Evolutionary conservation across 2,113 vertebrate species (phyloP).

Genomic region (Podarcis cretensis): DNA sequence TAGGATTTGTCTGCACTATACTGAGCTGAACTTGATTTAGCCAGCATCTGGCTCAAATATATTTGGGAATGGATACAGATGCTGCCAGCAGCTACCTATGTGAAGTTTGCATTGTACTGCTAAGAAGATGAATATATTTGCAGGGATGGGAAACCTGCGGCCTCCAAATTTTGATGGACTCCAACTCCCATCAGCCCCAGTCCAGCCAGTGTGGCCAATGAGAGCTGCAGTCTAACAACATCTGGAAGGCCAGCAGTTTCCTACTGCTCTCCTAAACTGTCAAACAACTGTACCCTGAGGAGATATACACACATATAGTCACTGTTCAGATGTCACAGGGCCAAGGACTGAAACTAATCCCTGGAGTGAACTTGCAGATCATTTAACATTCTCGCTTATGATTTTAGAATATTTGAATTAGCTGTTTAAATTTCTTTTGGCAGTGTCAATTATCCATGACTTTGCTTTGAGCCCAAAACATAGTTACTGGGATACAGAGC

Average conservation of each 20-base stretch:
- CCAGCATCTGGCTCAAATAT: not conserved
- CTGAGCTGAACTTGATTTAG: not conserved
- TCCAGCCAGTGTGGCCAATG: not conserved
- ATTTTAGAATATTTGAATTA: not conserved
- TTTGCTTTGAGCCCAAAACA: conserved; percentile 45
- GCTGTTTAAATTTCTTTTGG: conserved; percentile 10
- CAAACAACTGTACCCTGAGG: not conserved
- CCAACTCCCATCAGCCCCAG: not conserved
- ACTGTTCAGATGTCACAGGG: not conserved
- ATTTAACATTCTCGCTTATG: not conserved
- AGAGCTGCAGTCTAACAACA: not conserved
- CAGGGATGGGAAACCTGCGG: not conserved
- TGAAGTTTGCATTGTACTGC: not conserved
- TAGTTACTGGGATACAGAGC: not conserved
- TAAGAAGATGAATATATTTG: not conserved
- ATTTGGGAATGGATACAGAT: not conserved
- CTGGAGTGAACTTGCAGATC: not conserved
- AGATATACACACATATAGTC: not conserved
- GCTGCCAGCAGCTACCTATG: not conserved
- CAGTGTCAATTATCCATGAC: not conserved
- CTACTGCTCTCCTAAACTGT: not conserved
- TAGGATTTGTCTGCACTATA: not conserved
- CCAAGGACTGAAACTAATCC: not conserved
- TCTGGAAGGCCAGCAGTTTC: not conserved
- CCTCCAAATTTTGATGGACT: not conserved